Evolutionary conservation across 1,140 invertebrate genomes (phyloP).

Genomic region (Drosophila varians): DNA sequence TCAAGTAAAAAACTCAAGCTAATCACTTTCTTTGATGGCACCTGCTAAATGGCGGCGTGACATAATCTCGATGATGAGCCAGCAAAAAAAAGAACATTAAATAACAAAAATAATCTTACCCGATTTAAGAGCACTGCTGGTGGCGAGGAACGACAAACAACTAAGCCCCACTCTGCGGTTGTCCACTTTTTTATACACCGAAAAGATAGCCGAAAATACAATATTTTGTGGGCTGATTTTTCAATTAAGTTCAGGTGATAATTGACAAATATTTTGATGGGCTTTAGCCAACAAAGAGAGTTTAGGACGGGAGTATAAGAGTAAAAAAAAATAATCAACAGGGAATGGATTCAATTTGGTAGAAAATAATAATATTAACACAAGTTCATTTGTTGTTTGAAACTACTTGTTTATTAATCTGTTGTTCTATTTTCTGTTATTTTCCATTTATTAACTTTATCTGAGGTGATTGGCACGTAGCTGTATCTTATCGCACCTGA

Average conservation of each 20-base stretch:
- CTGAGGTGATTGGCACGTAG: neutral
- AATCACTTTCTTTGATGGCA: slow-evolving; percentile 47
- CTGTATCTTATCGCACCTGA: slow-evolving; percentile 20
- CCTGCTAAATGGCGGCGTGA: slow-evolving; percentile 2
- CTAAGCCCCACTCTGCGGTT: slow-evolving; percentile 23
- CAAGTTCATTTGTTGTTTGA: slow-evolving; percentile 1
- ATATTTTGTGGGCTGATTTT: slow-evolving; percentile 25
- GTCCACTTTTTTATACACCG: slow-evolving; percentile 25
- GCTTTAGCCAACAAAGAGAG: neutral
- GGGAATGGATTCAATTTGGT: neutral
- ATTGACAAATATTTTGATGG: slow-evolving; percentile 30
- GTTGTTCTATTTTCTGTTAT: too few species aligned
- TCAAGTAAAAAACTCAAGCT: slow-evolving; percentile 9
- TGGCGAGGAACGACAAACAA: slow-evolving; percentile 16
- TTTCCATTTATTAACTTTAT: neutral
- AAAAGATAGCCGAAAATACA: slow-evolving; percentile 9
- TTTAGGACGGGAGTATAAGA: neutral
- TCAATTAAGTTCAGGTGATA: slow-evolving; percentile 53
- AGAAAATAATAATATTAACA: neutral
- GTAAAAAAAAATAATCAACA: neutral
- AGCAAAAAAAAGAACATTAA: slow-evolving; percentile 4
- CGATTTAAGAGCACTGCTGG: slow-evolving; percentile 9
- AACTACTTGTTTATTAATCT: slow-evolving; percentile 13
- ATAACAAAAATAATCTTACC: slow-evolving; percentile 22
- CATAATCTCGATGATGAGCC: slow-evolving; percentile 29